Evolutionary conservation across 2,888 invertebrate genomes (phyloP).

Genomic region (Ophioninae sp.): DNA sequence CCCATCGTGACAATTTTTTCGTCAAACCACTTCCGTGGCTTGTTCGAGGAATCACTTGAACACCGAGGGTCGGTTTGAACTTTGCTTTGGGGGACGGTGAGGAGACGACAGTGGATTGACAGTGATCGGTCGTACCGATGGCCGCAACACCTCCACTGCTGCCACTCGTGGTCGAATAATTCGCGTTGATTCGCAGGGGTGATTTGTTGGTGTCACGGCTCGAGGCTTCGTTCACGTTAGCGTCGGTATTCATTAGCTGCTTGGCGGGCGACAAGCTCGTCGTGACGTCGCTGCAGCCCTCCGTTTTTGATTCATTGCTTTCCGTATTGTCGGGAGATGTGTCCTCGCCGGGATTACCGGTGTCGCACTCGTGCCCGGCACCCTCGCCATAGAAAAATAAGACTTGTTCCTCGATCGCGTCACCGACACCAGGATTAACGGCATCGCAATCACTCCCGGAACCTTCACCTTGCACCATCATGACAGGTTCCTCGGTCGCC

Average conservation of each 20-base stretch:
- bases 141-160: not conserved
- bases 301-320: slow-evolving; percentile 75
- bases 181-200: slow-evolving; percentile 64
- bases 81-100: slow-evolving; percentile 70
- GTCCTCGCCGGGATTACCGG: slow-evolving; percentile 85
- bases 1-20: slow-evolving; percentile 81
- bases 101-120: slow-evolving; percentile 55
- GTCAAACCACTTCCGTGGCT: slow-evolving; percentile 57
- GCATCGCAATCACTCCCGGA: slow-evolving; percentile 86
- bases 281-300: slow-evolving; percentile 68
- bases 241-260: slow-evolving; percentile 63
- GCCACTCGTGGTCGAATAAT: slow-evolving; percentile 66
- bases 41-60: slow-evolving; percentile 76
- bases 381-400: slow-evolving; percentile 88
- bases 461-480: slow-evolving; percentile 87
- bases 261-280: slow-evolving; percentile 66
- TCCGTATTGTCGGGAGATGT: slow-evolving; percentile 73
- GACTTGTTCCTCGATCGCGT: slow-evolving; percentile 88
- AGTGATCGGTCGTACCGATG: slow-evolving; percentile 49
- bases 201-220: slow-evolving; percentile 66
- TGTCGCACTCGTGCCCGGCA: slow-evolving; percentile 87
- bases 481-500: slow-evolving; percentile 88
- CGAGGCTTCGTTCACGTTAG: slow-evolving; percentile 69
- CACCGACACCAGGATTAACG: slow-evolving; percentile 82
- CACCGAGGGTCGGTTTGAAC: slow-evolving; percentile 78